Base-by-base conservation (phyloP, 1,140 invertebrate genomes). In the Leptinotarsa defecta region DNA sequence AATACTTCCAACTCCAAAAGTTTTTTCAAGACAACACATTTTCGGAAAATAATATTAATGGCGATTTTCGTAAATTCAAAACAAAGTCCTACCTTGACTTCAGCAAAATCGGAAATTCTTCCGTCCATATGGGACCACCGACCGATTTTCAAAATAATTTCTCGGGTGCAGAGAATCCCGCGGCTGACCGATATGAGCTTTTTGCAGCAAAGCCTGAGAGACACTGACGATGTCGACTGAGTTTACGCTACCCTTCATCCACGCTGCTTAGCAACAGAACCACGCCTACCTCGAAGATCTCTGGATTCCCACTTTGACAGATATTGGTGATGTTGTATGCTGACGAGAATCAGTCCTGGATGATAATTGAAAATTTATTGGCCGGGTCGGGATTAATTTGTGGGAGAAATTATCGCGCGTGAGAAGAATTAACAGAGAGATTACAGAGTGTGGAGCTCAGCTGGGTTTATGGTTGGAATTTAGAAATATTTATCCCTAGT, bases 181-280 rank as follows among this genome's bases (percentile, higher is more conserved):
- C 49, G 57, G 49, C 43, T 61, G 65, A 67, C 67, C 76, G 72
- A 15, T 22, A 61, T 48, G 52, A 57, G 52, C 52, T 57, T 57
- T 57, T 57, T n/a, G 52, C 52, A 57, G 52, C 62, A 65, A 71
- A 78, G 77, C 77, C 68, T 74, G 73, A 67, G 74, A 76, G 77
- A 76, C 74, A 78, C 77, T 78, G 77, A 68, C 77, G 75, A 57
- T 71, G 77, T 52, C 77, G 77, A 57, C n/a, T 71, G 64, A 71
- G 70, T 76, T 76, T 76, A 78, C 63, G 48, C 68, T 78, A 73
- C 75, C 77, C 77, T 75, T 78, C 77, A 78, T 68, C 68, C 75
- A 69, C 71, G 77, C 68, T 76, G 77, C 77, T 76, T 76, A 76
- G 77, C 77, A 78, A 78, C 77, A 76, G 71, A 71, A 78, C 77